Percentiles rank a stretch among this genome's conserved stretches.
phyloP scores from a whole-genome alignment of 2,113 vertebrate genomes.

The Gallinago undulata region DNA sequence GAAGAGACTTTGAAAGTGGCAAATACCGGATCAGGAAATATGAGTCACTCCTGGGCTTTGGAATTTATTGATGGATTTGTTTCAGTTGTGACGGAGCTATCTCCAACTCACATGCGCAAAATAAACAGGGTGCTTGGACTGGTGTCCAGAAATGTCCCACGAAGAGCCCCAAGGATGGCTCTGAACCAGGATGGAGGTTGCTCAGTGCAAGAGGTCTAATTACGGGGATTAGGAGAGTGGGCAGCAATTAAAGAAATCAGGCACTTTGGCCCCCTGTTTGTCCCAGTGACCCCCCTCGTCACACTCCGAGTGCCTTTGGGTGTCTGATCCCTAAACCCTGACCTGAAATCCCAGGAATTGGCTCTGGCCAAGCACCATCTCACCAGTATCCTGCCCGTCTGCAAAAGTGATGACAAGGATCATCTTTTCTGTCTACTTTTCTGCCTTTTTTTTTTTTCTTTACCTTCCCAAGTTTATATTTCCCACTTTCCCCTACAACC shows the following conservation, averaged over 20 bases:
- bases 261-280: not conserved
- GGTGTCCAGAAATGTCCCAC: not conserved
- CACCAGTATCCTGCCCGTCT: not conserved
- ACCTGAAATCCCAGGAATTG: accelerated
- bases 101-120: constrained; percentile 16
- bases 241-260: not conserved
- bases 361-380: not conserved
- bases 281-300: not conserved
- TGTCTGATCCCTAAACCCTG: not conserved
- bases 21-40: constrained; percentile 57
- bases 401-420: not conserved
- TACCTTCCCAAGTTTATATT: not conserved
- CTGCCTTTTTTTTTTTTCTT: not conserved
- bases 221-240: not conserved
- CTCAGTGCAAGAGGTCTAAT: not conserved
- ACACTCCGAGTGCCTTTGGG: not conserved
- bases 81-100: not conserved
- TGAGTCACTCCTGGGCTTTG: constrained; percentile 40
- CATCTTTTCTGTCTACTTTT: not conserved
- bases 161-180: not conserved
- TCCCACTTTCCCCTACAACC: not conserved
- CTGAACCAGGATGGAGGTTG: accelerated
- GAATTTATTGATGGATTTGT: constrained; percentile 65
- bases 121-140: not conserved
- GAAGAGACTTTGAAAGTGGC: constrained; percentile 34